Conservation (phyloP, 2,797 vertebrate species). For the Hemibagrus guttatus region DNA sequence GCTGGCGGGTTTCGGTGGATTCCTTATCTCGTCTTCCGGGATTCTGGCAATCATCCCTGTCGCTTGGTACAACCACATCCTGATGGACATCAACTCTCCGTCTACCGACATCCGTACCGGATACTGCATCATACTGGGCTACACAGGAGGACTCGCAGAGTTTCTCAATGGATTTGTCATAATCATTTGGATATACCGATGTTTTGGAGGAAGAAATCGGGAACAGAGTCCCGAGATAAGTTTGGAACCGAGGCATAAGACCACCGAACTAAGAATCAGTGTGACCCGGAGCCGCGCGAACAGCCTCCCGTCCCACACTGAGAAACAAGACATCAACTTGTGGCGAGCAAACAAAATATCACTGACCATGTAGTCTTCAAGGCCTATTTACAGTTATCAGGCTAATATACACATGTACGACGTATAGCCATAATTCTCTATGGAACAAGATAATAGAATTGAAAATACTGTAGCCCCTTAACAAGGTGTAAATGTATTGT, state of each 20-base stretch:
- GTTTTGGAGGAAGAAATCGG: constrained; percentile 58
- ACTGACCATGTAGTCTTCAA: background rate
- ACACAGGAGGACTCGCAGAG: constrained; percentile 74
- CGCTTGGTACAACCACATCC: constrained; percentile 83
- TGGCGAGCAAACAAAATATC: background rate
- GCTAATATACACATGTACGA: background rate
- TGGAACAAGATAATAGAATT: no score
- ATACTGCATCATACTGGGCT: constrained; percentile 74
- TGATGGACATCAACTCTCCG: constrained; percentile 55
- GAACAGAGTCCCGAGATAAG: background rate
- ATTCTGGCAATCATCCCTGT: constrained; percentile 81
- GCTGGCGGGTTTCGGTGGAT: constrained; percentile 73
- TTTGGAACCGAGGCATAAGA: background rate
- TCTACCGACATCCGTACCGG: constrained; percentile 60
- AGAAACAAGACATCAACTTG: background rate
- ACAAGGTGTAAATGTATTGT: background rate
- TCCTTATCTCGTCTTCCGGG: constrained; percentile 74
- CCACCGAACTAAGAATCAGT: background rate
- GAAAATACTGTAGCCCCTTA: background rate
- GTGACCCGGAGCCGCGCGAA: background rate
- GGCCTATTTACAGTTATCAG: background rate
- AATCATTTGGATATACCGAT: constrained; percentile 74
- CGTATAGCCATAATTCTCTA: background rate
- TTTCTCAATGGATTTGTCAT: constrained; percentile 69
- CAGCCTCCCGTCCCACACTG: background rate